Conservation (phyloP, 2,113 vertebrate genomes). For the Chiloscyllium plagiosum region DNA sequence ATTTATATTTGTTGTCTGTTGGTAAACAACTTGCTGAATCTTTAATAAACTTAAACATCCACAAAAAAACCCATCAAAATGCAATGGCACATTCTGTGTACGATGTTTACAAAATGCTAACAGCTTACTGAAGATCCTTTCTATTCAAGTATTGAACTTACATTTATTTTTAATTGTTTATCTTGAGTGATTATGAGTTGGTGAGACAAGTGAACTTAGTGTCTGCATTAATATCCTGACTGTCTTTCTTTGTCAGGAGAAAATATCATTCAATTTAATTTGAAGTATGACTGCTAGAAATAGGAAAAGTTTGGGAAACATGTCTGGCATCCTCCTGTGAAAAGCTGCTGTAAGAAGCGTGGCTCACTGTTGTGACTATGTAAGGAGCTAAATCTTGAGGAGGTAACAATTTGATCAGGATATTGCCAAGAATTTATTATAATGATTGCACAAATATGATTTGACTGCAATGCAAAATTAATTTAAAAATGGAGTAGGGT, state of each 20-base stretch:
- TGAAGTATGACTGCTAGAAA: neutral
- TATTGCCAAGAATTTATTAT: conserved; percentile 15
- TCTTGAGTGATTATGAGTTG: neutral
- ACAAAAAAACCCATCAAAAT: neutral
- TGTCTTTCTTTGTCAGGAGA: too few species aligned
- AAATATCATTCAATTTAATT: neutral
- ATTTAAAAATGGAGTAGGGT: neutral
- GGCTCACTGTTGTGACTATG: neutral
- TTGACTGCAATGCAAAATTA: neutral
- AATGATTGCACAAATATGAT: neutral
- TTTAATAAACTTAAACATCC: neutral
- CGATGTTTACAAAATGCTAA: neutral
- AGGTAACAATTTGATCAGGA: neutral
- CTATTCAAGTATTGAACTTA: neutral
- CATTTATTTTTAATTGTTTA: neutral
- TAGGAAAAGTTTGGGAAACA: conserved; percentile 18
- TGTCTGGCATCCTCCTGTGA: neutral
- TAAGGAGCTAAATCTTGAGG: neutral
- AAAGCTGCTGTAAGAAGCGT: neutral
- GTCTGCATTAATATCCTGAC: neutral
- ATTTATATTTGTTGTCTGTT: neutral
- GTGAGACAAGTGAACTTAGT: neutral
- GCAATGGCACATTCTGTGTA: neutral
- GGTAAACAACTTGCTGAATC: neutral
- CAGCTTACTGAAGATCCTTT: neutral